Percentiles rank a stretch among this genome's conserved stretches.
Conservation (phyloP, 2,113 vertebrate genomes). For the Terrapene triunguis region DNA sequence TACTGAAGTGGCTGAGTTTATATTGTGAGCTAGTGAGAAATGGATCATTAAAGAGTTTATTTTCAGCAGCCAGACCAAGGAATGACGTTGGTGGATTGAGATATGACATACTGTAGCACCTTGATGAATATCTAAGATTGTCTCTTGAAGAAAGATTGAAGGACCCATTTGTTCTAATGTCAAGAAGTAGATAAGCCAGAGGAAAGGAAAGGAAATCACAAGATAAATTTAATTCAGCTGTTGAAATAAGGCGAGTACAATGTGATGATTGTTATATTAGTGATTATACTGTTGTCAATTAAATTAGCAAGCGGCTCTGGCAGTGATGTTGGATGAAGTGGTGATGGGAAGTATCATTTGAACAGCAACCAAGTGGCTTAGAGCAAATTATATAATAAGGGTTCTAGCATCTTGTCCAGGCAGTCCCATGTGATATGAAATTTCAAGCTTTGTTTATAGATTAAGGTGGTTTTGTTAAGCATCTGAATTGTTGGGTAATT, state of each 20-base stretch:
- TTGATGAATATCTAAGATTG: slow-evolving; percentile 44
- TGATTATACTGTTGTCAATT: slow-evolving; percentile 58
- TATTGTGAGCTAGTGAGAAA: background rate
- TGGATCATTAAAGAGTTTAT: slow-evolving; percentile 49
- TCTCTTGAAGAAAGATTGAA: slow-evolving; percentile 52
- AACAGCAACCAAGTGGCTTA: slow-evolving; percentile 9
- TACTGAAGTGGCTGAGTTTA: background rate
- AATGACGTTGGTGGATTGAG: background rate
- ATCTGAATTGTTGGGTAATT: background rate
- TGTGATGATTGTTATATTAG: slow-evolving; percentile 29
- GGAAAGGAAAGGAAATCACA: background rate
- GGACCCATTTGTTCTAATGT: background rate
- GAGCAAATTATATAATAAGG: slow-evolving; percentile 32
- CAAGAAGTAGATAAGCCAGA: slow-evolving; percentile 54
- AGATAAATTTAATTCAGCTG: slow-evolving; percentile 36
- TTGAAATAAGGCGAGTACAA: slow-evolving; percentile 33
- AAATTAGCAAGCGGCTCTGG: slow-evolving; percentile 49
- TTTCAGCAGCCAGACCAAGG: slow-evolving; percentile 57
- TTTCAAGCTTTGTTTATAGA: background rate
- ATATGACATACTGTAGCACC: slow-evolving; percentile 54
- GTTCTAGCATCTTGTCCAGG: background rate
- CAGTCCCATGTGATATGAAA: background rate
- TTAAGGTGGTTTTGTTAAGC: slow-evolving; percentile 7
- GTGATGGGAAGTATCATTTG: slow-evolving; percentile 52
- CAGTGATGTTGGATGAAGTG: slow-evolving; percentile 26